Conservation (phyloP, 2,113 vertebrate genomes). For the Hypomesus transpacificus region DNA sequence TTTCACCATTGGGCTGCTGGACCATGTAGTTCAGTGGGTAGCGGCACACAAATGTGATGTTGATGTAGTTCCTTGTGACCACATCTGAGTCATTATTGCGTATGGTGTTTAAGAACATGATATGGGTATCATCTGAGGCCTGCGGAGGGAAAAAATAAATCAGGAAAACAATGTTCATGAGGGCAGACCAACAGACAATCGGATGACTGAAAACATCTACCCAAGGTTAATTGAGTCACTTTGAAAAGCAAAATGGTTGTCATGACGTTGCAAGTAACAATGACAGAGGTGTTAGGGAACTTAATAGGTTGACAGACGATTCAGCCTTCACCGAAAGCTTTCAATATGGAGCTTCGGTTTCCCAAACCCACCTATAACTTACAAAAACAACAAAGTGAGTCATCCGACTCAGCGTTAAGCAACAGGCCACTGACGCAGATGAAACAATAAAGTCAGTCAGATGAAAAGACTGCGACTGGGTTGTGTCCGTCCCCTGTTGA, state of each 20-base stretch:
- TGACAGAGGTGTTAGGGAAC: background rate
- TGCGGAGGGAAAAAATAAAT: slow-evolving; percentile 46
- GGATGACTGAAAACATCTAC: background rate
- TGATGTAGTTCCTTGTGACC: slow-evolving; percentile 75
- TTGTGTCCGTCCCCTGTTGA: slow-evolving; percentile 34
- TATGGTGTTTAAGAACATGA: slow-evolving; percentile 74
- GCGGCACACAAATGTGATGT: slow-evolving; percentile 73
- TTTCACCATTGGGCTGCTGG: slow-evolving; percentile 68
- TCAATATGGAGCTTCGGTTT: background rate
- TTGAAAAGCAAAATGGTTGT: background rate
- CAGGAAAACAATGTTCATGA: background rate
- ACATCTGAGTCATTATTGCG: slow-evolving; percentile 69
- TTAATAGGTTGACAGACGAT: background rate
- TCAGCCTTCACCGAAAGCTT: background rate
- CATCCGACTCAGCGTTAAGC: slow-evolving; percentile 15
- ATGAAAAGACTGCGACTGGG: slow-evolving; percentile 30
- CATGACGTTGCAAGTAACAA: slow-evolving; percentile 1
- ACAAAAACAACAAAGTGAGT: slow-evolving; percentile 18
- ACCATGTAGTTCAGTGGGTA: slow-evolving; percentile 75
- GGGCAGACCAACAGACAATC: background rate
- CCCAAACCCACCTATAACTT: background rate
- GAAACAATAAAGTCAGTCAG: slow-evolving; percentile 31
- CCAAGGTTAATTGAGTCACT: background rate
- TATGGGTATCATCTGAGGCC: slow-evolving; percentile 66
- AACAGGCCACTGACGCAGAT: slow-evolving; percentile 24